phyloP scores from a whole-genome alignment of 2,888 invertebrate species.

The Heliothis peltigera region DNA sequence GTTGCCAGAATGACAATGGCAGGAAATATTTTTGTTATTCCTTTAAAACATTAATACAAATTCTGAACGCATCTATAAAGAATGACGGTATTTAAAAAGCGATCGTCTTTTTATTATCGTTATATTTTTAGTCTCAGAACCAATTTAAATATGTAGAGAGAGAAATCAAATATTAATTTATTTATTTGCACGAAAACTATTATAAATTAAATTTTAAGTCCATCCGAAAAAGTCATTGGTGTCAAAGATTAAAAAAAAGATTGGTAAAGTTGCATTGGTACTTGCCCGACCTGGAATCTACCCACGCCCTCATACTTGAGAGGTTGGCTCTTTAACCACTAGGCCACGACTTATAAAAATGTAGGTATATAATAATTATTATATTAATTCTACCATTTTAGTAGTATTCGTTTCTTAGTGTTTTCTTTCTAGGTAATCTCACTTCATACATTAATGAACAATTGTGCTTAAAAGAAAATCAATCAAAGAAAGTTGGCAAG shows the following conservation, averaged over 20 bases:
- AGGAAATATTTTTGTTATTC: conserved; percentile 32
- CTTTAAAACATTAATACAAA: conserved; percentile 14
- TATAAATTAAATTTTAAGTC: too few species aligned
- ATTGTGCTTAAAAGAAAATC: conserved; percentile 26
- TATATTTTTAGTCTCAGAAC: neutral
- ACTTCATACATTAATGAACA: conserved; percentile 6
- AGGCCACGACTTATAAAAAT: too few species aligned
- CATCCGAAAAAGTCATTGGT: too few species aligned
- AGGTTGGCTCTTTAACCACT: too few species aligned
- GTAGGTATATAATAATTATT: too few species aligned
- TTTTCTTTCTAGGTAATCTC: neutral
- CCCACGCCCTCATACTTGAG: too few species aligned
- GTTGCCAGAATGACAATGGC: conserved; percentile 28
- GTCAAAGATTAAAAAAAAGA: too few species aligned
- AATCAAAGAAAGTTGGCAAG: conserved; percentile 41
- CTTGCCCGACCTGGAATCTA: too few species aligned
- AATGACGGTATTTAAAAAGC: neutral
- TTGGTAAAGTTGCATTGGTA: too few species aligned
- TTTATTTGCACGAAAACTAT: neutral
- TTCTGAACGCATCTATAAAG: conserved; percentile 18
- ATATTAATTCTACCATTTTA: too few species aligned
- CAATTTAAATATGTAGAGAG: too few species aligned
- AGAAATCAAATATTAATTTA: neutral
- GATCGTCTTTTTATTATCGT: neutral
- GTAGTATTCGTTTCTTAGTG: neutral